Evolutionary conservation across 2,888 invertebrate genomes (phyloP), one percentile per base, ranked within the genome.

Genomic region (Mechanitis messenoides): DNA sequence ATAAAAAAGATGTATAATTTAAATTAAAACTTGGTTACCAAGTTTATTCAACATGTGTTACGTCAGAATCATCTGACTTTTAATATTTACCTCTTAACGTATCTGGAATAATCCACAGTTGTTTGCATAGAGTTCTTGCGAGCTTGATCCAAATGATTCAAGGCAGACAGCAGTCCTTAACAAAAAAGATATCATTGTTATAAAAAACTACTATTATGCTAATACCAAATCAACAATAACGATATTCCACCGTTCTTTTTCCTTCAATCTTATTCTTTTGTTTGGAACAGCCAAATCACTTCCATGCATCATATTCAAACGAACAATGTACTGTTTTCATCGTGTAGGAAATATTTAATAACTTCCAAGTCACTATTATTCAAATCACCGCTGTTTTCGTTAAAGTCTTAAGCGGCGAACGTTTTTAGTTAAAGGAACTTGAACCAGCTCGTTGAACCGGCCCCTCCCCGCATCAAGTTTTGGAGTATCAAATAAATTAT

Each of bases 51-150:
- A 9, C 42, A 9, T 11, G 9, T 42, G 9, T 42, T 42, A 42
- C 7, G 1, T 42, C 35, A 6, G 6, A 42, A 9, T 3, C 1
- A 9, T 55, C 9, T 50, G 58, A 56, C 45, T 60, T 50, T 56
- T 45, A 56, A 56, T 35, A 53, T 35, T 69, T 83, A 90, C 91
- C 96, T 93, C 83, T 95, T 94, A 66, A 97, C 96, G 85, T 97
- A 97, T 87, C 96, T 94, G 53, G 95, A 95, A 88, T 97, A 97
- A 88, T 97, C 97, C 70, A 95, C 91, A 74, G 94, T 92, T n/a
- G 92, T 92, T 70, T 93, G 92, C 61, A 93, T 81, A 69, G 92
- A 92, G 73, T 90, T 91, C 76, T 92, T 85, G 63, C 92, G 79
- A 33, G 90, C 85, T 65, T 89, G 89, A 69, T 85, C 92, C 78